Base-by-base conservation (phyloP, 2,113 vertebrate genomes). In the Nymphicus hollandicus region DNA sequence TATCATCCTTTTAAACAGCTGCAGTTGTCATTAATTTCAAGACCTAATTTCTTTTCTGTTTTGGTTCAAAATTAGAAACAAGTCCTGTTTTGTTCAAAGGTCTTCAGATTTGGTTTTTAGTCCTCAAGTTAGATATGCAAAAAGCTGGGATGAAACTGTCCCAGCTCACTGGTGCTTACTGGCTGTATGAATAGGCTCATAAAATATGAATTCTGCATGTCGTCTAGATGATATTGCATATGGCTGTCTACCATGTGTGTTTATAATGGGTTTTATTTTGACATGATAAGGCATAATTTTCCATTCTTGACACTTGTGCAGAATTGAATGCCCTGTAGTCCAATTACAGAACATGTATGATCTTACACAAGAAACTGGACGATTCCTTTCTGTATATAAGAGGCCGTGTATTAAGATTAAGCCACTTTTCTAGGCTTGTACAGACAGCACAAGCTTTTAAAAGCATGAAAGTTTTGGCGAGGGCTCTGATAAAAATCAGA, bases 401-500 rank as follows among this genome's bases (percentile, higher is more conserved):
- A 61, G 29, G 18, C 39, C 46, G 64, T 55, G 9, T 74, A 31
- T 44, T 68, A 86, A 74, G 46, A 79, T 43, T 69, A 78, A 86
- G 31, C 46, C 1, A 2, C 28, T 94, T 95, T 81, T 83, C 31
- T 47, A 65, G 77, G 28, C 82, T 93, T 83, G 11, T 29, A 35
- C 6, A 52, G 53, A 55, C 46, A 81, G 23, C 17, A 23, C 19
- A 69, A 77, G 82, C 80, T 87, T 97, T 95, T 61, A 68, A 77
- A 80, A 92, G 66, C 71, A 43, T 82, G 77, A 83, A 92, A 88
- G 44, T 95, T 95, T 96, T 89, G 77, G 33, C 5, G 7, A 87
- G 64, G n/a, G 37, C 33, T 89, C 28, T 69, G 96, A 91, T 96
- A 91, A 94, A 89, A 95, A 95, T 95, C 95, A 88, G 81, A 92